Conservation (phyloP, 2,888 invertebrate species). For the Tuberolachnus salignus region DNA sequence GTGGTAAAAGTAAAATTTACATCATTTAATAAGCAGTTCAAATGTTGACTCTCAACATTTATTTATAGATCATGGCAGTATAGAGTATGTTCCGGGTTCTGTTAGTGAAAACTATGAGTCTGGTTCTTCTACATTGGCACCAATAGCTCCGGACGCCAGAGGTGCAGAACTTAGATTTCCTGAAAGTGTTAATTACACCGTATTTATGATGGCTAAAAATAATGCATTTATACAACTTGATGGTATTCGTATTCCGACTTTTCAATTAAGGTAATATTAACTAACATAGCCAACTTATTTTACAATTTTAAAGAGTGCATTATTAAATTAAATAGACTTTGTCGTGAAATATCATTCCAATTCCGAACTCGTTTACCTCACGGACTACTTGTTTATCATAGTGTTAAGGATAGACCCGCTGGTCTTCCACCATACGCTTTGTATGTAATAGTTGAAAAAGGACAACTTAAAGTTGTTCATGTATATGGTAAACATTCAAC, state of each 20-base stretch:
- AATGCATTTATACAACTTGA: constrained; percentile 90
- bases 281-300: background rate
- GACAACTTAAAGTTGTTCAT: constrained; percentile 88
- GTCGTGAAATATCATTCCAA: constrained; percentile 86
- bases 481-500: constrained; percentile 88
- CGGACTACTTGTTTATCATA: constrained; percentile 86
- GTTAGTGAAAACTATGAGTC: constrained; percentile 39
- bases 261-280: constrained; percentile 77
- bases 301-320: background rate
- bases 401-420: constrained; percentile 81
- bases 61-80: constrained; percentile 29
- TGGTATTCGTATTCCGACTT: constrained; percentile 86
- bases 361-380: constrained; percentile 87
- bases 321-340: constrained; percentile 68
- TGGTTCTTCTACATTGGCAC: constrained; percentile 64
- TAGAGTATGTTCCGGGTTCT: background rate
- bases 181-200: constrained; percentile 81
- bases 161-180: constrained; percentile 83
- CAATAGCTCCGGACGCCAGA: constrained; percentile 75
- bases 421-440: constrained; percentile 87
- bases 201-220: constrained; percentile 90
- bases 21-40: background rate
- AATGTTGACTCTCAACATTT: background rate
- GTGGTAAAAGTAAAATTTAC: constrained; percentile 65
- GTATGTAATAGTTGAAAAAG: constrained; percentile 90